Conservation (phyloP, 1,140 invertebrate genomes). For the Drosophila rufa region DNA sequence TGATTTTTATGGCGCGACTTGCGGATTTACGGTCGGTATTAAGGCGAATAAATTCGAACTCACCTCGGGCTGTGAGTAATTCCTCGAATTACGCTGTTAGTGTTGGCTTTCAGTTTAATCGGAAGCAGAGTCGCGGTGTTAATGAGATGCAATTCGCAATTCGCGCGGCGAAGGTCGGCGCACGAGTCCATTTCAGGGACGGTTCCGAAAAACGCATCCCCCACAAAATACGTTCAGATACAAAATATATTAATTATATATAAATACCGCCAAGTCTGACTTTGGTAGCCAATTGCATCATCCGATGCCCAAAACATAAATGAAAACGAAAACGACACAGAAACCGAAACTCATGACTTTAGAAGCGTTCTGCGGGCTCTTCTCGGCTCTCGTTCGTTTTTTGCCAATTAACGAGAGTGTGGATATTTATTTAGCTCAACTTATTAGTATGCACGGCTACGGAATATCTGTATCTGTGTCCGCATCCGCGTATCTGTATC, state of each 20-base stretch:
- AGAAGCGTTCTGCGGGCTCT: constrained; percentile 36
- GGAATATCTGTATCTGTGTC: constrained; percentile 16
- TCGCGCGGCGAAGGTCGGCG: constrained; percentile 25
- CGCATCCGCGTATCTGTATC: constrained; percentile 5
- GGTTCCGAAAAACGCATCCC: constrained; percentile 15
- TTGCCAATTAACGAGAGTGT: constrained; percentile 67
- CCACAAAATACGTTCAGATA: constrained; percentile 16
- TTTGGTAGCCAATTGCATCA: constrained; percentile 54
- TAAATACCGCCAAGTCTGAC: constrained; percentile 10
- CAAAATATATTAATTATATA: neutral
- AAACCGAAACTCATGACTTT: constrained; percentile 30
- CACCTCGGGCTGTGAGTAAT: constrained; percentile 25
- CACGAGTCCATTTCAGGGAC: constrained; percentile 19
- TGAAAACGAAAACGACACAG: constrained; percentile 16
- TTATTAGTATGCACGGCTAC: constrained; percentile 44
- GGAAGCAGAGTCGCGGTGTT: constrained; percentile 63
- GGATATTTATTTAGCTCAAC: constrained; percentile 56
- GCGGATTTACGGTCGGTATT: constrained; percentile 18
- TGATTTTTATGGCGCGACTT: constrained; percentile 32
- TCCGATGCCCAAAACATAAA: constrained; percentile 27
- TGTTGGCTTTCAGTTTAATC: constrained; percentile 30
- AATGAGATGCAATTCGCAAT: constrained; percentile 51
- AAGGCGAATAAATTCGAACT: constrained; percentile 12
- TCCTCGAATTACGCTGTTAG: constrained; percentile 20
- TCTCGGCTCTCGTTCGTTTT: constrained; percentile 37